Percentiles rank a stretch among this genome's conserved stretches.
These are phyloP conservation scores for Drosophila histrio DNA, from an alignment of 2,888 invertebrate genomes.

Conservation along the genomic window DNA sequence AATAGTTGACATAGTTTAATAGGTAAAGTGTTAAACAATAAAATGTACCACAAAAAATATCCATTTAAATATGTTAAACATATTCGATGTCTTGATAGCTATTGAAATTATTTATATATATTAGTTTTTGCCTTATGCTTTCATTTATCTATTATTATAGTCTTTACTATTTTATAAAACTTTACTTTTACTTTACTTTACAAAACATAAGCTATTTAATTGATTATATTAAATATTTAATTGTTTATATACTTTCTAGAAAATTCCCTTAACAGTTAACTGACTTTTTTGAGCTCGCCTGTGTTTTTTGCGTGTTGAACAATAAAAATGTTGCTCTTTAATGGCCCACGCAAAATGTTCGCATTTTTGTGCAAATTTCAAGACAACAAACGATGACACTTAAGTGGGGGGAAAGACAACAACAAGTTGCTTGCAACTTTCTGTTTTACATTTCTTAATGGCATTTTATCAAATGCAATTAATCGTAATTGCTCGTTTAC, in stretches of 20 bases:
- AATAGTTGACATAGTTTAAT: no score
- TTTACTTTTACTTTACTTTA: neutral
- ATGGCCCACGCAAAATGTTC: conserved; percentile 37
- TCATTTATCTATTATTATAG: no score
- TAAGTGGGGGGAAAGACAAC: conserved; percentile 7
- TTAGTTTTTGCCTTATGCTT: no score
- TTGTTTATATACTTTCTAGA: neutral
- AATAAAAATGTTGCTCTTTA: conserved; percentile 11
- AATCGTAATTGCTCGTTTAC: conserved; percentile 73
- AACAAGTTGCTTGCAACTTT: conserved; percentile 36
- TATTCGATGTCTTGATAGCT: no score
- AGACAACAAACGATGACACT: conserved; percentile 24
- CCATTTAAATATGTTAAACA: no score
- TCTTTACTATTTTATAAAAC: neutral
- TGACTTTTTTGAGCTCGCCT: neutral
- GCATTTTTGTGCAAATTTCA: conserved; percentile 38
- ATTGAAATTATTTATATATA: no score
- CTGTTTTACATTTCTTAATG: conserved; percentile 60
- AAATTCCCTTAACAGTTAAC: neutral
- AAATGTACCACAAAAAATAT: no score
- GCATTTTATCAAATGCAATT: conserved; percentile 72
- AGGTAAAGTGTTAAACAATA: no score
- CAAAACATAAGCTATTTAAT: neutral
- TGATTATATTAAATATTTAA: neutral
- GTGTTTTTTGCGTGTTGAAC: neutral